These are phyloP conservation scores for Haplochromis vanheusdeni DNA, from an alignment of 2,113 vertebrate species.

Conservation along the genomic window DNA sequence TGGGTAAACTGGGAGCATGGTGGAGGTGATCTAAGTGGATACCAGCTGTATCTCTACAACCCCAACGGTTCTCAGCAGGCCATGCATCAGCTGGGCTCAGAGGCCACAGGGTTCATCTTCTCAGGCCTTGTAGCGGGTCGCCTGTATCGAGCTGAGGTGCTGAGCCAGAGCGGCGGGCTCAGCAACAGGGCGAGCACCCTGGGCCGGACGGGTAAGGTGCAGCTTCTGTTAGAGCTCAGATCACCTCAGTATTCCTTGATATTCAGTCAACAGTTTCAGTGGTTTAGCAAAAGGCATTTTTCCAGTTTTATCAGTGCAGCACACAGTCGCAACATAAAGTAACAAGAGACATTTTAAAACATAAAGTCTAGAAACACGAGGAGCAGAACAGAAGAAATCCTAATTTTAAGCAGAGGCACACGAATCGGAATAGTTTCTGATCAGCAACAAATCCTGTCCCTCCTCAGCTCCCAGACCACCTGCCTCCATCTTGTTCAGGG, in stretches of 20 bases:
- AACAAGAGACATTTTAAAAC: neutral
- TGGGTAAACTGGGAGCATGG: conserved; percentile 79
- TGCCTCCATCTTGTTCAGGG: conserved; percentile 77
- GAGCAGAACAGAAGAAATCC: neutral
- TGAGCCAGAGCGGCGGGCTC: conserved; percentile 84
- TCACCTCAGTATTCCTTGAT: neutral
- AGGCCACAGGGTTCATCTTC: conserved; percentile 71
- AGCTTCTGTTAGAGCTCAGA: neutral
- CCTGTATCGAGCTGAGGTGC: conserved; percentile 77
- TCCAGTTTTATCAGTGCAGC: neutral
- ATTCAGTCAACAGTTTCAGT: neutral
- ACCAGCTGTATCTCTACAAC: conserved; percentile 81
- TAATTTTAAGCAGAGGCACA: neutral
- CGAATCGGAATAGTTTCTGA: neutral
- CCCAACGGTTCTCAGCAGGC: conserved; percentile 77
- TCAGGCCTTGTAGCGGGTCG: conserved; percentile 80
- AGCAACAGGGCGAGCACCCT: conserved; percentile 69
- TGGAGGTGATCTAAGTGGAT: conserved; percentile 81
- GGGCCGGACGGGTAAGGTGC: conserved; percentile 81
- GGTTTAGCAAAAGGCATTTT: neutral
- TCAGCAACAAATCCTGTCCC: neutral
- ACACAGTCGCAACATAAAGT: neutral
- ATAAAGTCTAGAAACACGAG: neutral
- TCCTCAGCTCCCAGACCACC: conserved; percentile 81
- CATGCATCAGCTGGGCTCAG: conserved; percentile 49